Evolutionary conservation across 1,140 invertebrate genomes (phyloP).

Genomic region (Diabrotica virgifera): DNA sequence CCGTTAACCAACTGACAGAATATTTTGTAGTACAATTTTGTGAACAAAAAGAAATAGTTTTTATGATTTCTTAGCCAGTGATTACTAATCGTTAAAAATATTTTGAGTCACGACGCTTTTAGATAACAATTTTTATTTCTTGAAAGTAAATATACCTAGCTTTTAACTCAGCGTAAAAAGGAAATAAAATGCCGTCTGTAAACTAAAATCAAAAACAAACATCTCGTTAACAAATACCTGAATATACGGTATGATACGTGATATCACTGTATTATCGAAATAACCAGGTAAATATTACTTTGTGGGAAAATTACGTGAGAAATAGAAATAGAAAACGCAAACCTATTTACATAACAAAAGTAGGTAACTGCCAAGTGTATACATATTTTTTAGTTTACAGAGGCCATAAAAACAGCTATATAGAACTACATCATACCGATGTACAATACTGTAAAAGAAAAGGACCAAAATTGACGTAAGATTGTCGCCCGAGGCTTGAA

Average conservation of each 20-base stretch:
- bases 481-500: constrained; percentile 4
- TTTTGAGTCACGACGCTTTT: too few relatives aligned
- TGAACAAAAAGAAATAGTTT: too few relatives aligned
- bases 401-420: background rate
- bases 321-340: background rate
- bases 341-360: constrained; percentile 7
- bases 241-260: background rate
- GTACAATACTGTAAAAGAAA: background rate
- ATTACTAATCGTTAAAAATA: too few relatives aligned
- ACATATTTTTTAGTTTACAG: background rate
- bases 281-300: background rate
- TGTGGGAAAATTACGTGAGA: background rate
- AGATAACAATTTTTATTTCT: too few relatives aligned
- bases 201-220: background rate
- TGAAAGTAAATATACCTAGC: too few relatives aligned
- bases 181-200: background rate
- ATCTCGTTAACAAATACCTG: background rate
- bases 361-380: background rate
- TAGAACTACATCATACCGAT: background rate
- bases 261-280: background rate
- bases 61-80: too few relatives aligned
- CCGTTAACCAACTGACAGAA: too few relatives aligned
- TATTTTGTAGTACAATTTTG: too few relatives aligned
- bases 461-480: background rate
- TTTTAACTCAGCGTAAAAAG: background rate